Evolutionary conservation across 2,888 invertebrate species (phyloP).

Genomic region (Folsomia candida): DNA sequence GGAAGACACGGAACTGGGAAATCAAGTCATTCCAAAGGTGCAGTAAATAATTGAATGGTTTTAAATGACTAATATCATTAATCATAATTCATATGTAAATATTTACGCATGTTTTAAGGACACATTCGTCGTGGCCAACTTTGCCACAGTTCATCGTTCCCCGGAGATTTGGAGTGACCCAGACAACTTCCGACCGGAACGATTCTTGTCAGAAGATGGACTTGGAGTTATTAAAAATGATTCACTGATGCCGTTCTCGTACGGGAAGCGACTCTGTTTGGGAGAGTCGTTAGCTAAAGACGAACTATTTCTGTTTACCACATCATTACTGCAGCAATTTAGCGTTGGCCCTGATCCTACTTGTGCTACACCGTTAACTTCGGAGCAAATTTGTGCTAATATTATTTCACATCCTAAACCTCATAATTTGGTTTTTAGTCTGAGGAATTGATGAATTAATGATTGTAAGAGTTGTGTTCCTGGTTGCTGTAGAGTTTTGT

Average conservation of each 20-base stretch:
- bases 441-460: too few relatives aligned
- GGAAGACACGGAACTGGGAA: slow-evolving; percentile 12
- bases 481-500: too few relatives aligned
- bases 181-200: slow-evolving; percentile 35
- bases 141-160: slow-evolving; percentile 33
- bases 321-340: slow-evolving; percentile 39
- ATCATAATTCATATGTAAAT: too few relatives aligned
- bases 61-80: too few relatives aligned
- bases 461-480: too few relatives aligned
- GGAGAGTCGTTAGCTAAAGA: slow-evolving; percentile 38
- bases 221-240: slow-evolving; percentile 28
- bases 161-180: slow-evolving; percentile 38
- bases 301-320: slow-evolving; percentile 39
- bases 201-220: slow-evolving; percentile 26
- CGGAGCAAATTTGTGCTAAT: slow-evolving; percentile 13
- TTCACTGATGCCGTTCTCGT: slow-evolving; percentile 30
- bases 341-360: slow-evolving; percentile 30
- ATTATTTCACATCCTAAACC: slow-evolving; percentile 32
- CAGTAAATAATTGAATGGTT: too few relatives aligned
- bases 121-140: slow-evolving; percentile 31
- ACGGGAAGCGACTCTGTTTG: slow-evolving; percentile 31
- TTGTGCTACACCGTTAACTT: slow-evolving; percentile 13
- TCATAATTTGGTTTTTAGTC: slow-evolving; percentile 31
- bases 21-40: slow-evolving; percentile 28
- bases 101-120: slow-evolving; percentile 3